A percentile compares a stretch with the other conserved stretches of the same genome.
Conservation (phyloP, 1,140 invertebrate species). For the Diorhabda carinulata region DNA sequence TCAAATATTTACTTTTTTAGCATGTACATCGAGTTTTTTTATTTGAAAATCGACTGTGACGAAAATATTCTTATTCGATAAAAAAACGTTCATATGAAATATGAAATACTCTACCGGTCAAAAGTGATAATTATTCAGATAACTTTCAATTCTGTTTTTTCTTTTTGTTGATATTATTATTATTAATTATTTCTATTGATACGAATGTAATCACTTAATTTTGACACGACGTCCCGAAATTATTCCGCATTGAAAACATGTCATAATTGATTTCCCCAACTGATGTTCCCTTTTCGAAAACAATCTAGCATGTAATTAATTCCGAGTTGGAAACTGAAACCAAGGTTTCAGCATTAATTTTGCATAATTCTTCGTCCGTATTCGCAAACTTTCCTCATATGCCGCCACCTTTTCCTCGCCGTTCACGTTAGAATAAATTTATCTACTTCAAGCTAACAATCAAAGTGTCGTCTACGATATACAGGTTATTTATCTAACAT, state of each 20-base stretch:
- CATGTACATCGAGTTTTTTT: too few species aligned
- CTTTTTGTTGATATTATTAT: too few species aligned
- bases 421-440: background rate
- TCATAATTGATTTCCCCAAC: background rate
- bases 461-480: slow-evolving; percentile 23
- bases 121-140: too few species aligned
- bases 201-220: too few species aligned
- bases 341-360: slow-evolving; percentile 7
- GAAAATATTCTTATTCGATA: too few species aligned
- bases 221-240: too few species aligned
- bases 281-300: background rate
- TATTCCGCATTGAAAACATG: background rate
- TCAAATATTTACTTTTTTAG: background rate
- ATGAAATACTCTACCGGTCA: too few species aligned
- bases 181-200: too few species aligned
- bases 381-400: slow-evolving; percentile 6
- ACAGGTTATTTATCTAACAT: slow-evolving; percentile 22
- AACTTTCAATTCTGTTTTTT: too few species aligned
- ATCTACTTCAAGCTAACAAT: slow-evolving; percentile 23
- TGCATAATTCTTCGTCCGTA: slow-evolving; percentile 1
- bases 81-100: too few species aligned
- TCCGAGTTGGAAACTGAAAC: background rate
- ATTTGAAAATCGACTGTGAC: too few species aligned
- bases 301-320: slow-evolving; percentile 6
- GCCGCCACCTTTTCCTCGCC: background rate